Base-by-base conservation (phyloP, 2,888 invertebrate genomes). In the Acleris emargana region DNA sequence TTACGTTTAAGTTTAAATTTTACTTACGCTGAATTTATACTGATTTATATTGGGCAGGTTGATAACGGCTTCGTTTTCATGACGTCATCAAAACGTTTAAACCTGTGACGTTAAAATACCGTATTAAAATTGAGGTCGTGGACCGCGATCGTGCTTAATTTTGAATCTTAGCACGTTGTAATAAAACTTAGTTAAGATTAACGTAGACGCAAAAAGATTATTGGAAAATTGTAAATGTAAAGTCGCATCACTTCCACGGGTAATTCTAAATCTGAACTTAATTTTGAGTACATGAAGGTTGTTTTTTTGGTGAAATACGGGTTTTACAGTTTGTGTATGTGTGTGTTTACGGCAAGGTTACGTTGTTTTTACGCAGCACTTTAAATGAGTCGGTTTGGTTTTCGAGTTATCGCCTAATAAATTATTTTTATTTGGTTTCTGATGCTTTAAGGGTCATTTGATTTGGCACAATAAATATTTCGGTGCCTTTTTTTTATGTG, bases 1-100 rank as follows among this genome's bases (percentile, higher is more conserved):
- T 16, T 2, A 43, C 1, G 3, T 61, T 69, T 76, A 67, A 72
- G 73, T 66, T 54, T 42, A 63, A 68, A 38, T 13, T 67, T 70
- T 74, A 22, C 67, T 62, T 67, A 58, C 38, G 51, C 25, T 18
- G 7, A 45, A 49, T 53, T 60, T 64, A 60, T 67, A 63, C 73
- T 79, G 80, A 81, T 83, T 83, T 84, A 85, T 85, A 76, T 81
- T 72, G 78, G 79, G 76, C 79, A 73, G 76, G 76, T 81, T 84
- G 84, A 84, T 87, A 82, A 83, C 79, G 79, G 75, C 73, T 75
- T 75, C 77, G 71, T 73, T 79, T 84, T 86, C 85, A 87, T 85
- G 83, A 86, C 82, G 83, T 84, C 86, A 85, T 87, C 83, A 85
- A 85, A 84, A 72, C 79, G 82, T 78, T 85, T 83, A 80, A 81